These are phyloP conservation scores for Baccha elongata DNA, from an alignment of 2,888 invertebrate genomes.

Conservation along the genomic window DNA sequence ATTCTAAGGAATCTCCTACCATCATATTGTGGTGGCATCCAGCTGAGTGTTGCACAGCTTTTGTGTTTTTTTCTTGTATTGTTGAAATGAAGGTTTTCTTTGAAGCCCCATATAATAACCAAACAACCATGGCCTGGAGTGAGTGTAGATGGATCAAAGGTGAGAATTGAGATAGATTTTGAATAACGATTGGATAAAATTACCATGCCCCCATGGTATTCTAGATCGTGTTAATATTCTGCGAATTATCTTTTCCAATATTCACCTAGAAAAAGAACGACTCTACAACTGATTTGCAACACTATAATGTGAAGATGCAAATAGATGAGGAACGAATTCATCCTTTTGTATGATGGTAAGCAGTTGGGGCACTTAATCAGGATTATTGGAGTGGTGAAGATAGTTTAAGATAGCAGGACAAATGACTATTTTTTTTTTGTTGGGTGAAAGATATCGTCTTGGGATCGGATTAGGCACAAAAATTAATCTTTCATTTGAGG, in stretches of 20 bases:
- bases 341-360: neutral
- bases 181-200: conserved; percentile 59
- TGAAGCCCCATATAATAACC: conserved; percentile 3
- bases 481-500: neutral
- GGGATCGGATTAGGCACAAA: neutral
- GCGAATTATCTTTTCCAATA: conserved; percentile 61
- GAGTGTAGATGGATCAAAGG: conserved; percentile 60
- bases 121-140: neutral
- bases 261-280: conserved; percentile 50
- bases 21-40: conserved; percentile 46
- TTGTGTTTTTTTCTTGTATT: conserved; percentile 28
- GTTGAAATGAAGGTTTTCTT: conserved; percentile 17
- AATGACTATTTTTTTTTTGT: neutral
- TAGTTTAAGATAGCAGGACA: conserved; percentile 28
- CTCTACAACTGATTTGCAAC: conserved; percentile 57
- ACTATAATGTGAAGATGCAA: conserved; percentile 13
- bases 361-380: conserved; percentile 28
- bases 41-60: conserved; percentile 51
- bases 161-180: conserved; percentile 71
- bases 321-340: neutral
- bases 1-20: conserved; percentile 24
- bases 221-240: conserved; percentile 71
- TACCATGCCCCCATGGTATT: conserved; percentile 50
- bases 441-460: neutral
- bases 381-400: conserved; percentile 33